Percentiles rank a stretch among this genome's conserved stretches.
These are phyloP conservation scores for Cactoblastis cactorum DNA, from an alignment of 2,888 invertebrate species.

Conservation along the genomic window DNA sequence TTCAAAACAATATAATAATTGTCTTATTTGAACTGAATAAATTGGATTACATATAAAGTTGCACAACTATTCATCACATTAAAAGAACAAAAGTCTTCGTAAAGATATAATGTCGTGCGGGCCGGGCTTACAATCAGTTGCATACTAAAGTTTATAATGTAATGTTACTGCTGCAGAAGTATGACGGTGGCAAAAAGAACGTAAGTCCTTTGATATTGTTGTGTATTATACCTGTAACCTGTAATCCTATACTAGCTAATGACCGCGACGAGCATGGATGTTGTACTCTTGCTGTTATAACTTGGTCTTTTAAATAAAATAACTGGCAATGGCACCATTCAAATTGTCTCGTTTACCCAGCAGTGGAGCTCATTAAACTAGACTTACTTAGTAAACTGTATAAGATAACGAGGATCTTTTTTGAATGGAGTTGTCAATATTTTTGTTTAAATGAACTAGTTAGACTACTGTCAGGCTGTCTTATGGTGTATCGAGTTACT, in stretches of 20 bases:
- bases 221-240: conserved; percentile 9
- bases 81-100: background rate
- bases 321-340: background rate
- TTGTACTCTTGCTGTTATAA: conserved; percentile 7
- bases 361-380: too few species aligned
- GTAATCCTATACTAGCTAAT: conserved; percentile 10
- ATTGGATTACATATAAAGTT: background rate
- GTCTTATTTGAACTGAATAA: background rate
- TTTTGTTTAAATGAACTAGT: background rate
- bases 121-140: conserved; percentile 7
- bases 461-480: conserved; percentile 12
- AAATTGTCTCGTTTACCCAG: too few species aligned
- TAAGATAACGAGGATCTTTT: too few species aligned
- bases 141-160: conserved; percentile 14
- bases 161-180: conserved; percentile 15
- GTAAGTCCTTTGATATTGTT: conserved; percentile 12
- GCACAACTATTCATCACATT: background rate
- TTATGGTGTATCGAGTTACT: background rate
- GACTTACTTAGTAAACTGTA: too few species aligned
- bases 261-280: conserved; percentile 12
- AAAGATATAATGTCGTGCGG: conserved; percentile 8
- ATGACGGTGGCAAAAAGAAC: conserved; percentile 14
- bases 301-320: background rate
- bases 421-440: background rate
- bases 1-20: too few species aligned